Base-by-base conservation (phyloP, 1,140 invertebrate species). In the Neodiprion lecontei region DNA sequence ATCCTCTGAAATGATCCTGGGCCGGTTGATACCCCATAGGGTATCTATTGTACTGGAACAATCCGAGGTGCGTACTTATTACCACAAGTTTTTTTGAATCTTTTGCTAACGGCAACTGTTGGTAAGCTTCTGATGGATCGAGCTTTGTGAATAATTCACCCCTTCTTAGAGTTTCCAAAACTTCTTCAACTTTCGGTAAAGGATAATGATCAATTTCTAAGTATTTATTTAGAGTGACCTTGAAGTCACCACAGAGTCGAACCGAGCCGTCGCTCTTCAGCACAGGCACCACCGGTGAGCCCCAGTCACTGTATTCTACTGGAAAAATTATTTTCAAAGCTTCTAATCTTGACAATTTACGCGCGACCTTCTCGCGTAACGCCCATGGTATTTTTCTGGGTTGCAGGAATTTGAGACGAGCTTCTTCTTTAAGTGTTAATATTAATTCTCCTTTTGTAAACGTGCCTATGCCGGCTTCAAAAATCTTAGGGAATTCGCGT, bases 181-280 rank as follows among this genome's bases (percentile, higher is more conserved):
- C 74, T 66, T 89, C 84, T 72, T 87, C 87, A 11, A 89, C 87
- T 28, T 80, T 81, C 0, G 90, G 89, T 65, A 91, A 78, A 7
- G 90, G 89, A 80, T 87, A 86, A 9, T 79, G 77, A 76, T 84
- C 79, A 66, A 82, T 81, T 72, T 82, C 75, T n/a, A 84, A 76
- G 49, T 73, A 76, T 23, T 78, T 76, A 77, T 87, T 85, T 14
- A 86, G 76, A 1, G 83, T 85, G 70, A 82, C 79, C 70, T 84
- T 82, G 76, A 84, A 90, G 79, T 90, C 88, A 1, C 85, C 84
- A 80, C 88, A 89, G 50, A 90, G 79, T 28, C 89, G 48, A 48
- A 85, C 77, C 1, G 76, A 77, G 10, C 86, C 86, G 75, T 86
- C 82, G 28, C 77, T 80, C 80, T 91, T 91, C 48, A 86, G 61